These are phyloP conservation scores for Tretioscincus oriximinensis DNA, from an alignment of 2,113 vertebrate species.

Conservation along the genomic window DNA sequence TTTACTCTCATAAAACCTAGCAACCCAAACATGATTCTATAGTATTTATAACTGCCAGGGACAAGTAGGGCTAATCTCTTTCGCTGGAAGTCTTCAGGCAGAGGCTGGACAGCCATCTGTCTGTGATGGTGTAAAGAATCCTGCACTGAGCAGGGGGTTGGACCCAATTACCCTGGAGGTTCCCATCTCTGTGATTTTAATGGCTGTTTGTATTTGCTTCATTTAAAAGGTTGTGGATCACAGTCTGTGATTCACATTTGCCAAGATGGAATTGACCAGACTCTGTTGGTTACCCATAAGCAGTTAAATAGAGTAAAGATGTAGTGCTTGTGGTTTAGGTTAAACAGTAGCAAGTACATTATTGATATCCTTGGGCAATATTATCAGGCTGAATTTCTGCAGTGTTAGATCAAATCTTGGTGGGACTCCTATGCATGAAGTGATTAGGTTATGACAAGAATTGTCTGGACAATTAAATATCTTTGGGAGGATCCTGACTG, in stretches of 20 bases:
- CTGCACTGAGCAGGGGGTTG: too few relatives aligned
- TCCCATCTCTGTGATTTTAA: neutral
- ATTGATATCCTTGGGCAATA: neutral
- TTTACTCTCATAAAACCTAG: too few relatives aligned
- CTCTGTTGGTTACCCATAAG: neutral
- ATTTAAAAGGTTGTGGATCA: neutral
- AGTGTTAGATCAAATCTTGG: neutral
- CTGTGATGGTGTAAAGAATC: too few relatives aligned
- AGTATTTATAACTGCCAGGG: neutral
- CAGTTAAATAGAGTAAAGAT: neutral
- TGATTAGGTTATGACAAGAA: neutral
- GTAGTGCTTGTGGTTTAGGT: neutral
- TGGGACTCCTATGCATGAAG: slow-evolving; percentile 8
- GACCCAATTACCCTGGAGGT: too few relatives aligned
- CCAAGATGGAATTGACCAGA: neutral
- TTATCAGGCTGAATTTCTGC: neutral
- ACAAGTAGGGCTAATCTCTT: neutral
- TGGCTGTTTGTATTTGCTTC: neutral
- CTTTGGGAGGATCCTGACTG: slow-evolving; percentile 17
- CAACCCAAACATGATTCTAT: neutral
- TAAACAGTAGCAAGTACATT: neutral
- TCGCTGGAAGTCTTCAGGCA: too few relatives aligned
- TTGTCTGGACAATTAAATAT: slow-evolving; percentile 22
- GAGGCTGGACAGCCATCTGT: too few relatives aligned
- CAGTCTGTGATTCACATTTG: neutral